Evolutionary conservation across 1,140 invertebrate species (phyloP).

Genomic region (Ceratina calcarata): DNA sequence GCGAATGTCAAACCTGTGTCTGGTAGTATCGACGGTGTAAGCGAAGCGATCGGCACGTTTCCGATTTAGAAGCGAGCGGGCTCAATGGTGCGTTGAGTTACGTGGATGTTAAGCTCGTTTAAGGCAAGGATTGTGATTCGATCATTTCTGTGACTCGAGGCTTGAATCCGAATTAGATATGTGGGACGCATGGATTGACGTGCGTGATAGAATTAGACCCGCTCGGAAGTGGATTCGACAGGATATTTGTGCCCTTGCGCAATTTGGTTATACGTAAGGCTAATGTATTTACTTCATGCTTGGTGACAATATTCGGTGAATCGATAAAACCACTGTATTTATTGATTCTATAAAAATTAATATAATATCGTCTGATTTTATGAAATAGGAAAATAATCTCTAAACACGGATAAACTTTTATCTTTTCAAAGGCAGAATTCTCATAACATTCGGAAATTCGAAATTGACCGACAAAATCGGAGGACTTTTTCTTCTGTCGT

Average conservation of each 20-base stretch:
- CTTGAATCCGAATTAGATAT: not conserved
- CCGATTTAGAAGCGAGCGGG: not conserved
- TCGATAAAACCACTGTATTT: too few relatives aligned
- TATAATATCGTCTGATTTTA: too few relatives aligned
- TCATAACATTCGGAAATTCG: slow-evolving; percentile 23
- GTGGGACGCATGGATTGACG: not conserved
- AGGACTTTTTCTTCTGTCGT: not conserved
- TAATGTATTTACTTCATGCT: too few relatives aligned
- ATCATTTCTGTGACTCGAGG: slow-evolving; percentile 7
- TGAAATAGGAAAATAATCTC: too few relatives aligned
- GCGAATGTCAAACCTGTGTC: not conserved
- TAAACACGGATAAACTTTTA: too few relatives aligned
- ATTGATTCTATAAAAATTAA: too few relatives aligned
- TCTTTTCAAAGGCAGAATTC: not conserved
- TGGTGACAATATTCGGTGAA: too few relatives aligned
- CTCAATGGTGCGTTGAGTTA: not conserved
- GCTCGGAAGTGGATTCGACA: not conserved
- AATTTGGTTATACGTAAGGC: too few relatives aligned
- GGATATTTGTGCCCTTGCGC: too few relatives aligned
- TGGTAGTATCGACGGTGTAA: not conserved
- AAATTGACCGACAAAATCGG: slow-evolving; percentile 8
- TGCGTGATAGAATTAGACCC: not conserved
- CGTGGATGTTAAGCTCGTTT: slow-evolving; percentile 25
- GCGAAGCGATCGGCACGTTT: not conserved
- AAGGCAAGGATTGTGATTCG: slow-evolving; percentile 15